Conservation (phyloP, 2,888 invertebrate genomes). For the Eristalinus sepulchralis region DNA sequence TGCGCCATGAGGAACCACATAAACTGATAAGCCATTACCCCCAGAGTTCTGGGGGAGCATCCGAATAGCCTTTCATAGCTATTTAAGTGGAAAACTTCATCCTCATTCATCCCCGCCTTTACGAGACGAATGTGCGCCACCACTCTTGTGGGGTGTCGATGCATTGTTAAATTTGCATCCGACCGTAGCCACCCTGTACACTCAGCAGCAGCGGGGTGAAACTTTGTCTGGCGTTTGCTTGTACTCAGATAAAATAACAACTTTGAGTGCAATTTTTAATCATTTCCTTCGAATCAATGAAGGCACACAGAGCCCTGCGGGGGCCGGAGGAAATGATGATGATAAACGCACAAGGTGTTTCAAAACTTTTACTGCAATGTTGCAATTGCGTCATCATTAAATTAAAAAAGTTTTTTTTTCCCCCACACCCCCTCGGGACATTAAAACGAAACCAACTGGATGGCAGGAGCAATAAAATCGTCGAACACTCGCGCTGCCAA, state of each 20-base stretch:
- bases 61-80: constrained; percentile 32
- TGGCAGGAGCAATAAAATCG: background rate
- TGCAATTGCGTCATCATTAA: constrained; percentile 11
- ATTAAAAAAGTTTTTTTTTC: background rate
- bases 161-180: constrained; percentile 61
- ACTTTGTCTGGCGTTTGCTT: constrained; percentile 23
- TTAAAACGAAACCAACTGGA: constrained; percentile 12
- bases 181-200: constrained; percentile 7
- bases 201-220: constrained; percentile 6
- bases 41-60: constrained; percentile 1
- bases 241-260: constrained; percentile 12
- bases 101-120: background rate
- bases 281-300: background rate
- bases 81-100: constrained; percentile 53
- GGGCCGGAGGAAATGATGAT: background rate
- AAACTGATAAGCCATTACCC: constrained; percentile 38
- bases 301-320: background rate
- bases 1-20: constrained; percentile 20
- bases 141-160: background rate
- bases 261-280: constrained; percentile 18
- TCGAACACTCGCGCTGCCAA: background rate
- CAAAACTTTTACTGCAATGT: constrained; percentile 19
- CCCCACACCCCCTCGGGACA: background rate
- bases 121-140: background rate
- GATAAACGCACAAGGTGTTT: constrained; percentile 11